Conservation (phyloP, 2,797 vertebrate genomes). For the Gambusia yucatana region DNA sequence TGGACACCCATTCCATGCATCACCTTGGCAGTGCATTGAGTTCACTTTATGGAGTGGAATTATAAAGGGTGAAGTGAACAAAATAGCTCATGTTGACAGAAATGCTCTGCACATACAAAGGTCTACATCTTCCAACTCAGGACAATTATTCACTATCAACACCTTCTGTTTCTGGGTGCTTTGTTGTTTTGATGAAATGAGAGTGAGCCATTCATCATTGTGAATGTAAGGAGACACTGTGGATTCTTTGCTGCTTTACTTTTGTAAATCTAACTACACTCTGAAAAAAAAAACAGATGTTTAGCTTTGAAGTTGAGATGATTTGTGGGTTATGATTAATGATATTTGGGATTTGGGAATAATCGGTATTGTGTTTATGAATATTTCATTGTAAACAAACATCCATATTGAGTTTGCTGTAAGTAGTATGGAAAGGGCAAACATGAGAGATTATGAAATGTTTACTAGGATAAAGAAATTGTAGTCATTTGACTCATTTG, state of each 20-base stretch:
- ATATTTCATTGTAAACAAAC: conserved; percentile 36
- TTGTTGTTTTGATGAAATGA: conserved; percentile 71
- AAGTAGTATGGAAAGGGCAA: background rate
- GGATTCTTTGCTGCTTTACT: conserved; percentile 41
- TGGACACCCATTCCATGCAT: conserved; percentile 47
- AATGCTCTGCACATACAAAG: conserved; percentile 54
- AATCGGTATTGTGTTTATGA: conserved; percentile 40
- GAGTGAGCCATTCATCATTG: conserved; percentile 64
- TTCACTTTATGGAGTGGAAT: conserved; percentile 47
- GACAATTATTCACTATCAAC: conserved; percentile 74
- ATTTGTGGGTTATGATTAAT: conserved; percentile 66
- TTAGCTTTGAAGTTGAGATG: conserved; percentile 37
- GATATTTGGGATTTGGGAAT: conserved; percentile 39
- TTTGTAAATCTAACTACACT: conserved; percentile 44
- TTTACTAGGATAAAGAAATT: background rate
- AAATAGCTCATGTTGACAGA: conserved; percentile 64
- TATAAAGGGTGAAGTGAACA: conserved; percentile 49
- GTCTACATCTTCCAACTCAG: conserved; percentile 56
- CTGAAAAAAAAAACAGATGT: conserved; percentile 26
- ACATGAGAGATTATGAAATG: background rate
- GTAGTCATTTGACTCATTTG: background rate
- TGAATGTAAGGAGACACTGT: conserved; percentile 48
- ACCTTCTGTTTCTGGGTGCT: conserved; percentile 64
- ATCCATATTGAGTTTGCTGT: background rate
- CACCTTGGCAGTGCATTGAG: conserved; percentile 55